Evolutionary conservation across 1,140 invertebrate species (phyloP).

Genomic region (Mactra quadrangularis): DNA sequence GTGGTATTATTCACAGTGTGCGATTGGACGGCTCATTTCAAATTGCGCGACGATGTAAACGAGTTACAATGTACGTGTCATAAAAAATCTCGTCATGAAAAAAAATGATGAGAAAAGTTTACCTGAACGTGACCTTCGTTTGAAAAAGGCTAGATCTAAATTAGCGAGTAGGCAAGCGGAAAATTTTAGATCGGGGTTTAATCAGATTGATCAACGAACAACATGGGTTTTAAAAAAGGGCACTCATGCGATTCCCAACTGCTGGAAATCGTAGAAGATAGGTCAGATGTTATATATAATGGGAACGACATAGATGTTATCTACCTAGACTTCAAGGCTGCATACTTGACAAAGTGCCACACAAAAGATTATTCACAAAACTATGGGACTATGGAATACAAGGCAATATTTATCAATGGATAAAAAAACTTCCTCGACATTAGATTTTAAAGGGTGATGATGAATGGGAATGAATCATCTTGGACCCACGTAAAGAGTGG

Average conservation of each 20-base stretch:
- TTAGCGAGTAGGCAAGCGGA: too few species aligned
- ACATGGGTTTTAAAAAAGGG: constrained; percentile 4
- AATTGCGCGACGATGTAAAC: too few species aligned
- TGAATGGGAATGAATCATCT: constrained; percentile 45
- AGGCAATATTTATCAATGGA: constrained; percentile 36
- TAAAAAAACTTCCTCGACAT: constrained; percentile 54
- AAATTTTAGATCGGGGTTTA: too few species aligned
- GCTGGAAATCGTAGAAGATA: background rate
- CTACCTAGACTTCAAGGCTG: constrained; percentile 2
- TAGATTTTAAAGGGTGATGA: constrained; percentile 47
- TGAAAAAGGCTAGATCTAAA: too few species aligned
- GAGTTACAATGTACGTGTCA: too few species aligned
- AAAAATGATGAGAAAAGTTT: too few species aligned
- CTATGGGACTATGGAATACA: background rate
- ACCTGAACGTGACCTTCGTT: too few species aligned
- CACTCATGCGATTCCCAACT: background rate
- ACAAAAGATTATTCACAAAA: constrained; percentile 6
- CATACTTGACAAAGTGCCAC: constrained; percentile 10
- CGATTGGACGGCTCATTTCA: too few species aligned
- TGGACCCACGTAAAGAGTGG: constrained; percentile 55
- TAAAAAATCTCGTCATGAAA: too few species aligned
- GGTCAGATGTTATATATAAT: background rate
- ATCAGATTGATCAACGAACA: background rate
- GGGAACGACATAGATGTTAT: background rate
- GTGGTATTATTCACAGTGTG: too few species aligned